Percentiles rank a stretch among this genome's conserved stretches.
phyloP scores from a whole-genome alignment of 2,113 vertebrate species.

The Chauna torquata region DNA sequence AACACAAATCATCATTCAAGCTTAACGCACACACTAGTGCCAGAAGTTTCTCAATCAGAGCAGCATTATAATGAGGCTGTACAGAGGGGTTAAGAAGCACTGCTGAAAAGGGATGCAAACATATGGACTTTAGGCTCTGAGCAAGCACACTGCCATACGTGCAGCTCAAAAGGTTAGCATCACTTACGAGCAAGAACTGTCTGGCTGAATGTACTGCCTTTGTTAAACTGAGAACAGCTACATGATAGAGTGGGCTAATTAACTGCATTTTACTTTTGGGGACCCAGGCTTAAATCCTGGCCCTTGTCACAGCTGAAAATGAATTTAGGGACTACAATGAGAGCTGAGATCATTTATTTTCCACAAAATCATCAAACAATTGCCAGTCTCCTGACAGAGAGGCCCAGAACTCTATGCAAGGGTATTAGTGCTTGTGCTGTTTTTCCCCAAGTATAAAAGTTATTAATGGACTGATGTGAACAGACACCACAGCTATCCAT shows the following conservation, averaged over 20 bases:
- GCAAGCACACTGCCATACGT: background rate
- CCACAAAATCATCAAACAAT: conserved; percentile 22
- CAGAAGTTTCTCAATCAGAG: background rate
- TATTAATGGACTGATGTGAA: background rate
- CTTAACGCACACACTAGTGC: background rate
- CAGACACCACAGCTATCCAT: background rate
- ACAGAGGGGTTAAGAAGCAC: background rate
- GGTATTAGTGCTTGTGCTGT: background rate
- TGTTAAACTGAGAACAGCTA: background rate
- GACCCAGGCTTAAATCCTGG: conserved; percentile 8
- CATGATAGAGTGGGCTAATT: conserved; percentile 43
- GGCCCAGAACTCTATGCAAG: background rate
- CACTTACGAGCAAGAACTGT: conserved; percentile 12
- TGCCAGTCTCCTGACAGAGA: background rate
- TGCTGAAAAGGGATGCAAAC: conserved; percentile 19
- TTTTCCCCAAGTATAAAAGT: background rate
- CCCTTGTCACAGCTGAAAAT: conserved; percentile 39
- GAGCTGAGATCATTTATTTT: conserved; percentile 12
- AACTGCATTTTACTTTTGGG: conserved; percentile 49
- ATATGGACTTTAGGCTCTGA: background rate
- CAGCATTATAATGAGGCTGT: background rate
- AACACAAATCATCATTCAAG: background rate
- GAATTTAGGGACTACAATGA: conserved; percentile 34
- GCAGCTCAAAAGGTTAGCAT: conserved; percentile 8
- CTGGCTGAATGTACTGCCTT: conserved; percentile 1